These are phyloP conservation scores for Thomomys bottae DNA, from an alignment of 2,113 vertebrate species.

Conservation along the genomic window DNA sequence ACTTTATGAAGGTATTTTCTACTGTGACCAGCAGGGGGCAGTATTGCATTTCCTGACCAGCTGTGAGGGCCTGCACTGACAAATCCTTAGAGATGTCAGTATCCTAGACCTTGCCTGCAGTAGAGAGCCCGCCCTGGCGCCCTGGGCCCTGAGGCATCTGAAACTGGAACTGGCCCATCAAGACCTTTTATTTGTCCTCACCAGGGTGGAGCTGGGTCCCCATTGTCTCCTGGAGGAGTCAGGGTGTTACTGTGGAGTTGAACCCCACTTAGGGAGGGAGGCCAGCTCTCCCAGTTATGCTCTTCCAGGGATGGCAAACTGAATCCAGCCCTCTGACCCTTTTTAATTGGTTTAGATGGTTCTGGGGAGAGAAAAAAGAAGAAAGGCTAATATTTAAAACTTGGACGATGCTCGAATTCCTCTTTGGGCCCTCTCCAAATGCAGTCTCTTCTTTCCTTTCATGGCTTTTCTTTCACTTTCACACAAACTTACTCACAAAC, in stretches of 20 bases:
- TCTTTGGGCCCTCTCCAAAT: no score
- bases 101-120: not conserved
- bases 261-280: not conserved
- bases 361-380: not conserved
- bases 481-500: no score
- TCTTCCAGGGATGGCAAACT: not conserved
- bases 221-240: not conserved
- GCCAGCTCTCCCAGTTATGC: not conserved
- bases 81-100: not conserved
- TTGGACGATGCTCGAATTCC: no score
- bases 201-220: not conserved
- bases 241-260: not conserved
- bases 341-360: not conserved
- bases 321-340: not conserved
- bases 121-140: not conserved
- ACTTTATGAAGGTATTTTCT: not conserved
- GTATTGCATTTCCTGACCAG: not conserved
- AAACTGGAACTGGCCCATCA: not conserved
- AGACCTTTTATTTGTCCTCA: not conserved
- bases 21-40: slow-evolving; percentile 62
- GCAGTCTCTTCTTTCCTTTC: no score
- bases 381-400: not conserved
- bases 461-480: no score
- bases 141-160: not conserved
- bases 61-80: not conserved